Conservation (phyloP, 1,140 invertebrate genomes). For the Drosophila repleta region DNA sequence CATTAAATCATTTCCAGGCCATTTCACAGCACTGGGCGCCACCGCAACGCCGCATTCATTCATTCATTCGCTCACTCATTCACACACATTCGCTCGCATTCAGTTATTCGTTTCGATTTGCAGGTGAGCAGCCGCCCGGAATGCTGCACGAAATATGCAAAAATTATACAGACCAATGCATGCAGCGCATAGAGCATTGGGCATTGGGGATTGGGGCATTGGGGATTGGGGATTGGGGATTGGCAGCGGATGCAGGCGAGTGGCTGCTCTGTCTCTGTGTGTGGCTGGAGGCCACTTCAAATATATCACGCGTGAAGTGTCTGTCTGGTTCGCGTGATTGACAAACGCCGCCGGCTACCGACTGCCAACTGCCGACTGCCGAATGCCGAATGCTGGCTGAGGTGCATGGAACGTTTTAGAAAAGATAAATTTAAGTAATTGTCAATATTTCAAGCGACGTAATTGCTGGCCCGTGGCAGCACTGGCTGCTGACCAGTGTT, state of each 20-base stretch:
- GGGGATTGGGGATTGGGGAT: not conserved
- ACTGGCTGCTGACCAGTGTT: conserved; percentile 49
- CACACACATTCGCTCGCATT: conserved; percentile 23
- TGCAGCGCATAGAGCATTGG: conserved; percentile 29
- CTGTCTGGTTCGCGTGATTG: conserved; percentile 63
- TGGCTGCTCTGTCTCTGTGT: not conserved
- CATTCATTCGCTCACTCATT: conserved; percentile 48
- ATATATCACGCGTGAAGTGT: conserved; percentile 75
- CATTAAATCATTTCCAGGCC: conserved; percentile 82
- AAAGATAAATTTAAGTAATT: conserved; percentile 82
- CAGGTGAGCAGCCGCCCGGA: conserved; percentile 78
- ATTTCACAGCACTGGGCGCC: conserved; percentile 75
- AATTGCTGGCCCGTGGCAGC: conserved; percentile 67
- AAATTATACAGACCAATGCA: conserved; percentile 76
- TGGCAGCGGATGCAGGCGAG: not conserved
- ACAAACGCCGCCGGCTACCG: conserved; percentile 62
- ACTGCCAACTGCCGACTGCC: conserved; percentile 59
- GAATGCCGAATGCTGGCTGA: conserved; percentile 39
- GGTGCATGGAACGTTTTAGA: conserved; percentile 75
- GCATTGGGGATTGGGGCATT: not conserved
- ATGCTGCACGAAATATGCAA: conserved; percentile 74
- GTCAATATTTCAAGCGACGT: conserved; percentile 79
- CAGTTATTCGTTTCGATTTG: conserved; percentile 66
- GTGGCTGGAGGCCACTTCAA: conserved; percentile 67
- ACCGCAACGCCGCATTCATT: conserved; percentile 62